Evolutionary conservation across 2,888 invertebrate species (phyloP), one percentile per base, ranked within the genome.

Genomic region (Lasioglossum vierecki): DNA sequence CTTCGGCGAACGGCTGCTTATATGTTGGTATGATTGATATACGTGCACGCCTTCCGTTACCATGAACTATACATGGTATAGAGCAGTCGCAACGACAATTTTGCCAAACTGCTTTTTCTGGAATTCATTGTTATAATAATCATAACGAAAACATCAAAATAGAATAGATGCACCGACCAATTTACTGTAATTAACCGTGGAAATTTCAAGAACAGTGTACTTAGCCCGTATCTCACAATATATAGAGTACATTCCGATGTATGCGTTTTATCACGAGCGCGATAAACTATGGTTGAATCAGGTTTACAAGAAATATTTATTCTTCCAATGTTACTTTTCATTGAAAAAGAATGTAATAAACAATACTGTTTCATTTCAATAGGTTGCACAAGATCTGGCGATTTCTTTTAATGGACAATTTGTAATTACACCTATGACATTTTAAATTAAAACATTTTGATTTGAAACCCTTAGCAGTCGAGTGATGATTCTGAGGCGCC

Each of bases 41-140:
- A 80, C 22, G 74, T 78, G 72, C 80, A 86, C 82, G 83, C 78
- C 86, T 83, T 87, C 41, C 22, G 1, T 22, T 76, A 72, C 73
- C 83, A 83, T 70, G 46, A 79, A 86, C 75, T 49, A 85, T 66
- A 15, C 73, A 57, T 44, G 15, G 0, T 22, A n/a, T 41, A 70
- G 70, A 70, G n/a, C 11, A 70, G 41, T 70, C 2, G 13, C 70
- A n/a, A 41, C 39, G 2, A 44, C n/a, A 11, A n/a, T 41, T 70
- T 70, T 41, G 5, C 11, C n/a, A 13, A 11, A 41, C 2, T 70
- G 6, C 41, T 11, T 39, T 41, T 41, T n/a, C 2, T 41, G 13
- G 4, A 70, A n/a, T 70, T 70, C 13, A n/a, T 70, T 41, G 18
- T 70, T 41, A n/a, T 15, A 15, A 46, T 0, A 46, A 46, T 46